Evolutionary conservation across 2,888 invertebrate species (phyloP).

Genomic region (Eudasyphora cyanicolor): DNA sequence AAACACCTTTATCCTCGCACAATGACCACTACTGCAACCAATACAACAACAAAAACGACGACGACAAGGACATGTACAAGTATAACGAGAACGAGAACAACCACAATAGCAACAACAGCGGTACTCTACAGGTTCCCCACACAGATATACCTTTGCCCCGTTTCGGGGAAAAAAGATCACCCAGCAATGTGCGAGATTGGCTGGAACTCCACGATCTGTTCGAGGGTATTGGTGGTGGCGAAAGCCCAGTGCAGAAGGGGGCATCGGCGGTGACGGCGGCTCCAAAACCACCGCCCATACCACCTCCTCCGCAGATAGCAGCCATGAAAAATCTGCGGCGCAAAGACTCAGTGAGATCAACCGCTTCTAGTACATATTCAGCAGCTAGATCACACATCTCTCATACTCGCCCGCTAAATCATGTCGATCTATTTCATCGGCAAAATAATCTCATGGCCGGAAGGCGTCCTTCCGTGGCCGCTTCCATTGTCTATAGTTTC

Average conservation of each 20-base stretch:
- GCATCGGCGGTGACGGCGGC: background rate
- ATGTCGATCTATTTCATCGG: constrained; percentile 74
- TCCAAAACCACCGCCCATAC: constrained; percentile 38
- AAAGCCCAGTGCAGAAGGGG: constrained; percentile 25
- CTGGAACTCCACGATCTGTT: constrained; percentile 77
- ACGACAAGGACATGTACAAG: background rate
- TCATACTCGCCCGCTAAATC: constrained; percentile 68
- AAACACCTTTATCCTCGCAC: constrained; percentile 55
- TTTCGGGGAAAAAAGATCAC: constrained; percentile 78
- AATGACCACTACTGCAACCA: constrained; percentile 48
- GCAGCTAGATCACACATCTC: constrained; percentile 69
- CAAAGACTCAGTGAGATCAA: constrained; percentile 71
- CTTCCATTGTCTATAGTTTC: constrained; percentile 76
- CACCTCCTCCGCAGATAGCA: constrained; percentile 48
- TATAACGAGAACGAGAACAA: background rate
- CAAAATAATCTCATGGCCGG: constrained; percentile 76
- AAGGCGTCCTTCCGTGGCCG: constrained; percentile 76
- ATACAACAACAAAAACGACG: constrained; percentile 35
- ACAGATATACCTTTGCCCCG: constrained; percentile 72
- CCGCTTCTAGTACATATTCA: constrained; percentile 72
- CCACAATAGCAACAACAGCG: background rate
- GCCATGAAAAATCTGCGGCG: constrained; percentile 64
- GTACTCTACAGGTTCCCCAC: background rate
- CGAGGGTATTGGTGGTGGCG: constrained; percentile 64
- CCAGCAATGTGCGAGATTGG: constrained; percentile 79